phyloP scores from a whole-genome alignment of 1,140 invertebrate genomes.

The Archivesica marissinica region DNA sequence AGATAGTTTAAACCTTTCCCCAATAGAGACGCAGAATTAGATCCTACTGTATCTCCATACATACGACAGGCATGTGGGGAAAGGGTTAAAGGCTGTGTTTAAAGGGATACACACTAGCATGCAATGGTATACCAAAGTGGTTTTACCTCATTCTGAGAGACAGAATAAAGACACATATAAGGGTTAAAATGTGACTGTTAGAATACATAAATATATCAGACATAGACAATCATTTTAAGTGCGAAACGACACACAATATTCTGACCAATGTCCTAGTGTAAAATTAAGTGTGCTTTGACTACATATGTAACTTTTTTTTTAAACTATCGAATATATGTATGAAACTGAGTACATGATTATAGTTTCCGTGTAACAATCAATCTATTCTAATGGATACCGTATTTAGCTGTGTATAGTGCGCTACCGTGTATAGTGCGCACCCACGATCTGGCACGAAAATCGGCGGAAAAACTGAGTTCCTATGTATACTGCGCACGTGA shows the following conservation, averaged over 20 bases:
- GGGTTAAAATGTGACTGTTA: constrained; percentile 3
- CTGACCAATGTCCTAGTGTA: constrained; percentile 4
- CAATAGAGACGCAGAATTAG: too few species aligned
- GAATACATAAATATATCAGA: neutral
- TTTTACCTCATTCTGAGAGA: constrained; percentile 25
- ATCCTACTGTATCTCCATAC: too few species aligned
- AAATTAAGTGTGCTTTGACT: neutral
- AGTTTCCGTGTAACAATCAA: neutral
- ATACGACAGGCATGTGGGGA: too few species aligned
- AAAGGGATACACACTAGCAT: neutral
- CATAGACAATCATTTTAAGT: constrained; percentile 7
- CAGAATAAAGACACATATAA: neutral
- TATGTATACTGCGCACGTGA: too few species aligned
- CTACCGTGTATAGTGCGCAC: too few species aligned
- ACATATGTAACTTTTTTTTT: neutral
- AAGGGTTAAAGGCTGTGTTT: too few species aligned
- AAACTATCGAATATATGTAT: constrained; percentile 3
- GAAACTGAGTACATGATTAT: neutral
- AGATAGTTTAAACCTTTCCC: too few species aligned
- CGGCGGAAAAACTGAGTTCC: too few species aligned
- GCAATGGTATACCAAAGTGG: neutral
- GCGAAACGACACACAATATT: neutral
- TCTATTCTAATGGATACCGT: too few species aligned
- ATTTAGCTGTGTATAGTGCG: too few species aligned
- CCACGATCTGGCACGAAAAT: too few species aligned